Percentiles rank a stretch among this genome's conserved stretches.
phyloP scores from a whole-genome alignment of 2,888 invertebrate species.

The Neoitamus cyanurus region DNA sequence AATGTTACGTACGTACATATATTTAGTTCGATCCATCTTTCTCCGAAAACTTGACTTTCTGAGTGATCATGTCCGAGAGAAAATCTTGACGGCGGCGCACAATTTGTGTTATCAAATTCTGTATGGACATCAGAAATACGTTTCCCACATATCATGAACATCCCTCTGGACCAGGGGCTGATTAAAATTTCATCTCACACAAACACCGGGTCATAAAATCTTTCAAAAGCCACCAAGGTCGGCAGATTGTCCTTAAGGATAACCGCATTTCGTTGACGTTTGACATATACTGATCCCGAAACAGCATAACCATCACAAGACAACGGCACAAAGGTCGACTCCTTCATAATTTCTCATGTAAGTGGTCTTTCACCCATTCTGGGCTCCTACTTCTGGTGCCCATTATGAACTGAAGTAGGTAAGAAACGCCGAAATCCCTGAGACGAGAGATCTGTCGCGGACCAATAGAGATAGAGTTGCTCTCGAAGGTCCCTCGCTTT shows the following conservation, averaged over 20 bases:
- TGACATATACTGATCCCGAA: conserved; percentile 50
- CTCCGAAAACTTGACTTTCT: neutral
- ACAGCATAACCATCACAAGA: conserved; percentile 46
- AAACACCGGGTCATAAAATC: conserved; percentile 46
- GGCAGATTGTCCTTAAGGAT: conserved; percentile 51
- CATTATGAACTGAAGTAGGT: conserved; percentile 16
- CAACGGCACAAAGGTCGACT: conserved; percentile 44
- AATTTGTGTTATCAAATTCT: neutral
- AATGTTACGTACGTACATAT: too few species aligned
- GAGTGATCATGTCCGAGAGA: neutral
- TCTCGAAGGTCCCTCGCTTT: conserved; percentile 4
- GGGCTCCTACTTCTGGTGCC: conserved; percentile 32
- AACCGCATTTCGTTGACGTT: conserved; percentile 50
- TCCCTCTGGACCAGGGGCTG: conserved; percentile 9
- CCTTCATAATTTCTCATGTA: conserved; percentile 48
- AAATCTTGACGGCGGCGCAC: neutral
- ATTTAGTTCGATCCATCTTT: too few species aligned
- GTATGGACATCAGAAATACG: neutral
- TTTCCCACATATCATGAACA: conserved; percentile 48
- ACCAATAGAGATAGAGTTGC: conserved; percentile 44
- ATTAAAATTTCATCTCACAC: conserved; percentile 52
- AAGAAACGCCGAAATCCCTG: conserved; percentile 23
- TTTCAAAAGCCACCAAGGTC: conserved; percentile 42
- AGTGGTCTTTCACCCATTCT: conserved; percentile 43
- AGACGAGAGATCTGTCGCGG: conserved; percentile 33